Percentiles rank a stretch among this genome's conserved stretches.
Evolutionary conservation across 2,888 invertebrate species (phyloP).

Genomic region (Lissocephala sabroskyi): DNA sequence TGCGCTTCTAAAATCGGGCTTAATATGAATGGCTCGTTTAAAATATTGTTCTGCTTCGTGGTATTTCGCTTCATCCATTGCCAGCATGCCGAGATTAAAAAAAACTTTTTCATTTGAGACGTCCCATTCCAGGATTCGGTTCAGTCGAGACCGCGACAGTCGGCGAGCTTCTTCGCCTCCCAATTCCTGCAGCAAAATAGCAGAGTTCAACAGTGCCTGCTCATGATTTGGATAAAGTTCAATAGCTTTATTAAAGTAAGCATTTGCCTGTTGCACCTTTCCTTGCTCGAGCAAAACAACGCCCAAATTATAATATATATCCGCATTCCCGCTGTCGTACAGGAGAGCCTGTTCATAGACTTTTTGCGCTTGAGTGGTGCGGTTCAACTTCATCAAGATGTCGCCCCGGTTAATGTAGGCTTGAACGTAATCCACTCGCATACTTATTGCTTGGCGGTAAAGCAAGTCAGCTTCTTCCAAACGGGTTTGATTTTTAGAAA

Average conservation of each 20-base stretch:
- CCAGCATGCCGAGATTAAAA: conserved; percentile 96
- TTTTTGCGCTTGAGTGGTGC: conserved; percentile 94
- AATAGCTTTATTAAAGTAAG: conserved; percentile 93
- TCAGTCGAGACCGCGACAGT: conserved; percentile 84
- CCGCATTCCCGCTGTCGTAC: conserved; percentile 94
- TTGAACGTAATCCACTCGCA: conserved; percentile 91
- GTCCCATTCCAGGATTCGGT: conserved; percentile 80
- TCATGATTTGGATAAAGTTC: conserved; percentile 95
- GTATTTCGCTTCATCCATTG: conserved; percentile 94
- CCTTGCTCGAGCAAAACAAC: conserved; percentile 95
- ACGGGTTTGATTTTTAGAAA: conserved; percentile 92
- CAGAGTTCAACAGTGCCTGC: conserved; percentile 94
- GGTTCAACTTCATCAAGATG: conserved; percentile 93
- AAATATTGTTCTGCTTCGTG: conserved; percentile 93
- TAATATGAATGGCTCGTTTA: conserved; percentile 88
- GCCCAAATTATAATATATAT: conserved; percentile 94
- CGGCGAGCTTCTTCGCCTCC: conserved; percentile 86
- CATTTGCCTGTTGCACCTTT: conserved; percentile 90
- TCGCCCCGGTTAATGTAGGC: conserved; percentile 98
- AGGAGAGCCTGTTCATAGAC: conserved; percentile 94
- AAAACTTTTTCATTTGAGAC: conserved; percentile 90
- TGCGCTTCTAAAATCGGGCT: conserved; percentile 92
- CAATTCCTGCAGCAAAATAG: conserved; percentile 92
- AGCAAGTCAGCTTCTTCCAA: conserved; percentile 95
- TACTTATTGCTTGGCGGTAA: conserved; percentile 95